phyloP scores from a whole-genome alignment of 2,797 vertebrate genomes.

The Enteromius trimaculatus region DNA sequence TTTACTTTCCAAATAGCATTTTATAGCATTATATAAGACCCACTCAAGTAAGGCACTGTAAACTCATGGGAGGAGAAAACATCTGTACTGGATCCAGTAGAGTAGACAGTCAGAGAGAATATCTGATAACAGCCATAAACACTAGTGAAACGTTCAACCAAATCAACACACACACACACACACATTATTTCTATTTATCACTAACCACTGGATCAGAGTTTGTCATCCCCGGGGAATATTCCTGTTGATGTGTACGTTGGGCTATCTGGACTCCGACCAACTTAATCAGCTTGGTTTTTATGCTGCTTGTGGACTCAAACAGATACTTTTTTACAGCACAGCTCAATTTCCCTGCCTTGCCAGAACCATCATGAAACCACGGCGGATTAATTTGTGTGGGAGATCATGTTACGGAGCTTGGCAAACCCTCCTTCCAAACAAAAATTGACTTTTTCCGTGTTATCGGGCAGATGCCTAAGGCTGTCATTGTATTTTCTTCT shows the following conservation, averaged over 20 bases:
- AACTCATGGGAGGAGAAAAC: slow-evolving; percentile 28
- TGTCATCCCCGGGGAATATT: not conserved
- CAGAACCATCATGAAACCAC: slow-evolving; percentile 49
- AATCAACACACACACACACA: not conserved
- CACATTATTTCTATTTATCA: slow-evolving; percentile 5
- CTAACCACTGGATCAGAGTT: slow-evolving; percentile 26
- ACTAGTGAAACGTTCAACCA: not conserved
- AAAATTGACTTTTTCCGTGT: slow-evolving; percentile 54
- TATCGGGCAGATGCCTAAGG: slow-evolving; percentile 47
- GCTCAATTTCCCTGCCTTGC: slow-evolving; percentile 65
- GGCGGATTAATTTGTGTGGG: slow-evolving; percentile 70
- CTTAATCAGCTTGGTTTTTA: slow-evolving; percentile 60
- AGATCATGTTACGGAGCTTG: slow-evolving; percentile 66
- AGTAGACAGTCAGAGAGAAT: slow-evolving; percentile 31
- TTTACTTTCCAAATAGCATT: slow-evolving; percentile 15
- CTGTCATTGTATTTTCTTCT: slow-evolving; percentile 43
- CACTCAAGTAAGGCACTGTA: slow-evolving; percentile 1
- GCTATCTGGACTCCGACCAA: slow-evolving; percentile 57
- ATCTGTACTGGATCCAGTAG: slow-evolving; percentile 36
- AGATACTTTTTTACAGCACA: slow-evolving; percentile 62
- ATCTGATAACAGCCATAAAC: slow-evolving; percentile 19
- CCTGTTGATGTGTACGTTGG: slow-evolving; percentile 20
- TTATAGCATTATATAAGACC: slow-evolving; percentile 36
- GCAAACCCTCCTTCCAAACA: slow-evolving; percentile 68
- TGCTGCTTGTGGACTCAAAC: slow-evolving; percentile 51